phyloP scores from a whole-genome alignment of 1,140 invertebrate genomes.

The Drosophila kanapiae region DNA sequence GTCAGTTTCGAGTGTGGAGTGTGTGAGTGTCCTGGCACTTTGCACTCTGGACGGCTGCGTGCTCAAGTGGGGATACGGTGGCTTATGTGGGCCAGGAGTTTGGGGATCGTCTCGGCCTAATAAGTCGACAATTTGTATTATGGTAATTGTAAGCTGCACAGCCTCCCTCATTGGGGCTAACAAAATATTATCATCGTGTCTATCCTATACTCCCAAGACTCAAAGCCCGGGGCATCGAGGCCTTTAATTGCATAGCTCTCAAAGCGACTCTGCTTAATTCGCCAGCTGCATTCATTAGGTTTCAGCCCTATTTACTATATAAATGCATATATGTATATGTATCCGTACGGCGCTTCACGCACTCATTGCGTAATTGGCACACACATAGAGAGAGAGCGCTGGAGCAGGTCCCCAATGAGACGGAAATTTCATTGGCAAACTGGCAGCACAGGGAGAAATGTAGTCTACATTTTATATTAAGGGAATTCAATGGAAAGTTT shows the following conservation, averaged over 20 bases:
- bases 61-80: constrained; percentile 56
- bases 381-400: constrained; percentile 18
- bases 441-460: constrained; percentile 15
- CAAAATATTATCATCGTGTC: constrained; percentile 40
- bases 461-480: background rate
- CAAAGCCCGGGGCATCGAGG: background rate
- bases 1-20: background rate
- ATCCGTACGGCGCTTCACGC: constrained; percentile 32
- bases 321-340: constrained; percentile 4
- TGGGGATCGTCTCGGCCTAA: constrained; percentile 29
- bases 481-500: background rate
- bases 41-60: constrained; percentile 53
- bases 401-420: constrained; percentile 36
- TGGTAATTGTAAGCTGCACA: constrained; percentile 17
- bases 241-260: constrained; percentile 18
- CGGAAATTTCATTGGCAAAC: constrained; percentile 28
- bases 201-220: background rate
- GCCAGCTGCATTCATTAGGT: constrained; percentile 38
- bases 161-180: constrained; percentile 15
- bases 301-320: constrained; percentile 3
- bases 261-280: constrained; percentile 29
- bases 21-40: constrained; percentile 28
- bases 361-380: constrained; percentile 53
- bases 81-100: constrained; percentile 25
- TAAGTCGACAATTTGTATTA: constrained; percentile 56